These are phyloP conservation scores for Ichneumoninae sp. DNA, from an alignment of 2,888 invertebrate species.

Conservation along the genomic window DNA sequence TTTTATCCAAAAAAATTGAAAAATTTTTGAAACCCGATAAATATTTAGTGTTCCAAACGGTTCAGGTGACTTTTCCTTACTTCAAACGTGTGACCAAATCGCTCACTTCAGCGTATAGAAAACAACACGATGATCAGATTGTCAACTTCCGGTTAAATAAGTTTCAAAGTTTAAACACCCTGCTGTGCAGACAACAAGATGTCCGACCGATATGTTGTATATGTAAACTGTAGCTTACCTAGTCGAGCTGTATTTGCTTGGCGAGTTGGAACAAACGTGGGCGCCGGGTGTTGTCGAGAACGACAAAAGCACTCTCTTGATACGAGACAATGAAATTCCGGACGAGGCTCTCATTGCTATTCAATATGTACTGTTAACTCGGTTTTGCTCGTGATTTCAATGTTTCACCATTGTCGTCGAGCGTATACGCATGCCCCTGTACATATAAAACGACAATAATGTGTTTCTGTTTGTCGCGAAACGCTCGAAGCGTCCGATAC, in stretches of 20 bases:
- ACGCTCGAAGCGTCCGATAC: slow-evolving; percentile 4
- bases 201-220: background rate
- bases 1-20: background rate
- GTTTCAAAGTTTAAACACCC: slow-evolving; percentile 5
- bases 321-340: slow-evolving; percentile 56
- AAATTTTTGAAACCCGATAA: too few relatives aligned
- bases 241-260: slow-evolving; percentile 48
- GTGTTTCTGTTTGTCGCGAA: slow-evolving; percentile 16
- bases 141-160: background rate
- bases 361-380: slow-evolving; percentile 60
- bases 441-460: background rate
- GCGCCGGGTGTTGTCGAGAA: slow-evolving; percentile 48
- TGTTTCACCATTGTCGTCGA: slow-evolving; percentile 11
- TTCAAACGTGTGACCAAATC: too few relatives aligned
- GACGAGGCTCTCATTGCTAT: slow-evolving; percentile 62
- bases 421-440: background rate
- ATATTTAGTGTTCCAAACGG: too few relatives aligned
- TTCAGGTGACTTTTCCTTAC: too few relatives aligned
- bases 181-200: slow-evolving; percentile 7
- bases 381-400: slow-evolving; percentile 55
- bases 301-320: slow-evolving; percentile 54
- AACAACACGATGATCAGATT: slow-evolving; percentile 4
- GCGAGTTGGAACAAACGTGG: slow-evolving; percentile 31
- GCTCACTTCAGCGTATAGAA: background rate
- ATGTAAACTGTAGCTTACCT: slow-evolving; percentile 15